phyloP scores from a whole-genome alignment of 2,113 vertebrate genomes.

The Marmota flaviventris region DNA sequence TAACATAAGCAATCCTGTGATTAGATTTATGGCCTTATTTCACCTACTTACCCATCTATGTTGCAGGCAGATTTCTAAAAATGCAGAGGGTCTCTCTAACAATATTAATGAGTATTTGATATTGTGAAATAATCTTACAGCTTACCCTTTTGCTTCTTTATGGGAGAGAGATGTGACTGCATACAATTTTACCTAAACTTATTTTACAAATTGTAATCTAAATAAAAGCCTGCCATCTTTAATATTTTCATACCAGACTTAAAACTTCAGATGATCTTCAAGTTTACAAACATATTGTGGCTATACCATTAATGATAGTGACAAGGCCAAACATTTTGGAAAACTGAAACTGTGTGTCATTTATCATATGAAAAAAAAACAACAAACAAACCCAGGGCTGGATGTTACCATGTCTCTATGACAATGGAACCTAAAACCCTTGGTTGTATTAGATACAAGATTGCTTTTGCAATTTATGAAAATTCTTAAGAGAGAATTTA shows the following conservation, averaged over 20 bases:
- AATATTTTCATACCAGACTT: not conserved
- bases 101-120: not conserved
- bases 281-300: not conserved
- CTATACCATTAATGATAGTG: not conserved
- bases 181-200: not conserved
- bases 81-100: not conserved
- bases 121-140: not conserved
- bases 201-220: not conserved
- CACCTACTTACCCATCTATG: not conserved
- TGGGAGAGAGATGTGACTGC: not conserved
- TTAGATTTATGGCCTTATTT: constrained; percentile 49
- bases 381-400: not conserved
- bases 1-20: constrained; percentile 28
- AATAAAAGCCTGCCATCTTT: not conserved
- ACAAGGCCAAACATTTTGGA: not conserved
- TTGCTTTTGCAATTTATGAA: not conserved
- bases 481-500: not conserved
- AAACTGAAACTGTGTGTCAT: not conserved
- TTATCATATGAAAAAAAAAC: not conserved
- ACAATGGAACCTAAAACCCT: not conserved
- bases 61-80: no score
- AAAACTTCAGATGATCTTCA: constrained; percentile 32
- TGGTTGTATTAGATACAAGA: not conserved
- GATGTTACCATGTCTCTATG: not conserved
- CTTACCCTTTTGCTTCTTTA: not conserved